Conservation (phyloP, 2,888 invertebrate genomes). For the Leucophenga maculata region DNA sequence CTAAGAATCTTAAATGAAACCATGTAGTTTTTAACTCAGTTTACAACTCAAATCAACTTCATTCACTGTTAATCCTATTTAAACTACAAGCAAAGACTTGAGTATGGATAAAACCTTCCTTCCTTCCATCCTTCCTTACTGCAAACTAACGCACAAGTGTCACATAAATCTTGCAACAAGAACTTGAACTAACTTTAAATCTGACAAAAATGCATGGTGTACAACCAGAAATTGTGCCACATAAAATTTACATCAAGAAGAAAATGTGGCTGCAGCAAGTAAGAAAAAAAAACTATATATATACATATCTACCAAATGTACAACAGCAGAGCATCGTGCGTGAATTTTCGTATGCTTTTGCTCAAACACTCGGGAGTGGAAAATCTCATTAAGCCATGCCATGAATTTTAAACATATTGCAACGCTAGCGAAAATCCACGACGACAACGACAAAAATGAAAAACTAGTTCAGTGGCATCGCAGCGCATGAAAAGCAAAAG, state of each 20-base stretch:
- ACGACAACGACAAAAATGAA: slow-evolving; percentile 25
- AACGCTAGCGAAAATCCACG: slow-evolving; percentile 34
- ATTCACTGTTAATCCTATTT: no score
- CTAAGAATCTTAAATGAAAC: no score
- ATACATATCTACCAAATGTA: slow-evolving; percentile 11
- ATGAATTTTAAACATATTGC: slow-evolving; percentile 63
- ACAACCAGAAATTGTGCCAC: slow-evolving; percentile 45
- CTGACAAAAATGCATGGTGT: no score
- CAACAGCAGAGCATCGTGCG: background rate
- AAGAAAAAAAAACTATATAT: slow-evolving; percentile 47
- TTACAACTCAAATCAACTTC: no score
- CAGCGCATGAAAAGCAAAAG: slow-evolving; percentile 46
- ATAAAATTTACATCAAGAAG: slow-evolving; percentile 52
- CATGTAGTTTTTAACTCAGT: no score
- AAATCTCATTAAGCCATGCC: slow-evolving; percentile 61
- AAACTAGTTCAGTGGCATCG: slow-evolving; percentile 53
- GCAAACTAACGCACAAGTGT: no score
- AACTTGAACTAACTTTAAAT: no score
- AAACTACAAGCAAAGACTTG: no score
- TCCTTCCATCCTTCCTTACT: no score
- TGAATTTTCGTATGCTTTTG: background rate
- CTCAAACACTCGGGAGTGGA: slow-evolving; percentile 39
- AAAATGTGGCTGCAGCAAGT: slow-evolving; percentile 41
- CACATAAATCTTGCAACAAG: no score
- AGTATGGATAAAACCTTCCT: no score